Base-by-base conservation (phyloP, 2,888 invertebrate genomes). In the Scaptomyza caliginosa region DNA sequence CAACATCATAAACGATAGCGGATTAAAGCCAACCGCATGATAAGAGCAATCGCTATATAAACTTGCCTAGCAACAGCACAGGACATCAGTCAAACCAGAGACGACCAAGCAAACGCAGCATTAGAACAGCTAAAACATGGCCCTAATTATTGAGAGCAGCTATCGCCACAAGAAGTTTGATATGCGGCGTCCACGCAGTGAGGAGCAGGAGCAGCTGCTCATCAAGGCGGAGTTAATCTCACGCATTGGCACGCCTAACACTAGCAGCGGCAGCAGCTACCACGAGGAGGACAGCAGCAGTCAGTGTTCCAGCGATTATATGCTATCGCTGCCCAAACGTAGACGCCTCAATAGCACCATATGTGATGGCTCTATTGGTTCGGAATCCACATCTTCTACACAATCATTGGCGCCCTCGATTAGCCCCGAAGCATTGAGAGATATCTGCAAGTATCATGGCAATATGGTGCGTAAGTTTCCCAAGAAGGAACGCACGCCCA, bases 401-500 rank as follows among this genome's bases (percentile, higher is more conserved):
- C 38, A 57, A 0, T 77, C 79, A 0, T 11, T 79, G 57, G 17
- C 60, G 8, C 24, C 59, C 11, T 30, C 55, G 6, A 84, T 90
- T 11, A 85, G 71, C 13, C 57, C 78, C 3, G 82, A 78, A 13
- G 77, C 84, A 5, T 38, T 89, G 21, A 68, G 63, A 11, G 82
- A 74, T 54, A 89, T 89, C 46, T 90, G 88, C 50, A 88, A 88
- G 32, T 89, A 89, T 57, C 90, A 89, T 30, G 83, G 78, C 2
- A 90, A 90, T 16, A 90, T 90, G 90, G 90, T 90, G 1, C 67
- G 90, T 0, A 79, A 85, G 7, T 90, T 90, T 48, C 90, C 90
- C 0, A 90, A 90, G 38, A 89, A 86, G 24, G 88, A 90, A 49
- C 89, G 90, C 5, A 69, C 86, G 2, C 74, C 86, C 19, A 90